These are phyloP conservation scores for Boulengeromyrus knoepffleri DNA, from an alignment of 2,113 vertebrate genomes.

Conservation along the genomic window DNA sequence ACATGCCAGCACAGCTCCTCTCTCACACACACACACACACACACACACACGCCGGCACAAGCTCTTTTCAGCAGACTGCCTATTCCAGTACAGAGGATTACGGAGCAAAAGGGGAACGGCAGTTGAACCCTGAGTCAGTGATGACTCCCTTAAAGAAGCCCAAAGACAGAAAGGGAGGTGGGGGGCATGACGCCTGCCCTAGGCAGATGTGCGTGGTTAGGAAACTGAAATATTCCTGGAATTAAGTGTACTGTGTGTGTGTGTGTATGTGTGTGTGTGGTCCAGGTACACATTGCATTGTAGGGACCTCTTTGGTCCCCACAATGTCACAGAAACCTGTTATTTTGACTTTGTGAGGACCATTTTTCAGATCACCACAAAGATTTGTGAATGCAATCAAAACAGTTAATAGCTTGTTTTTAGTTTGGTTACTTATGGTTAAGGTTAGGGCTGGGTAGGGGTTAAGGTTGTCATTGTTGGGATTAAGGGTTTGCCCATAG, in stretches of 20 bases:
- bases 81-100: neutral
- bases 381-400: neutral
- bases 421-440: neutral
- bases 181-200: neutral
- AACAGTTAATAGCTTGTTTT: neutral
- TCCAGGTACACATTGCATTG: neutral
- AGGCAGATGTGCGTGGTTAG: neutral
- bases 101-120: neutral
- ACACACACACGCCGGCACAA: neutral
- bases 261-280: neutral
- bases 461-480: neutral
- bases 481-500: too few relatives aligned
- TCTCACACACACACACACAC: neutral
- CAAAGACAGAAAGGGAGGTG: neutral
- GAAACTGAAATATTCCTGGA: neutral
- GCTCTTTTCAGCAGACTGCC: neutral
- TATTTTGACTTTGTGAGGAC: neutral
- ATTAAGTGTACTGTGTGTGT: neutral
- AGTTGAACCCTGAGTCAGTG: neutral
- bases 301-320: neutral
- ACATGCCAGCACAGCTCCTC: constrained; percentile 2
- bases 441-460: neutral
- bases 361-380: neutral
- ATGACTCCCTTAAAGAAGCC: neutral
- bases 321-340: neutral